Percentiles rank a stretch among this genome's conserved stretches.
Conservation (phyloP, 2,888 invertebrate genomes). For the Microplitis deprimator region DNA sequence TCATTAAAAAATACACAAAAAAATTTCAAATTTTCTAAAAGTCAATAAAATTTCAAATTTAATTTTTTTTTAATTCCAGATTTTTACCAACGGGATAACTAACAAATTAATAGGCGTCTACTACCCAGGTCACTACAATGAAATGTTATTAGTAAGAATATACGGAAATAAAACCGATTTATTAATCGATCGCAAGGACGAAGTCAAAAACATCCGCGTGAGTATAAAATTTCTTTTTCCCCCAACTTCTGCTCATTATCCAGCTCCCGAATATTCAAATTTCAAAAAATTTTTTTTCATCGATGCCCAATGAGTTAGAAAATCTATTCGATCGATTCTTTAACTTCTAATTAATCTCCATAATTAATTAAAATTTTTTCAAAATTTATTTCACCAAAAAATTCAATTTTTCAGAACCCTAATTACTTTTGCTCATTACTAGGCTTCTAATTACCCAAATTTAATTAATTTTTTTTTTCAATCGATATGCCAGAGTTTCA, state of each 20-base stretch:
- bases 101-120: conserved; percentile 86
- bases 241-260: not conserved
- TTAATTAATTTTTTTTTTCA: conserved; percentile 7
- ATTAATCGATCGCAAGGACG: conserved; percentile 90
- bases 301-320: not conserved
- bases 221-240: conserved; percentile 14
- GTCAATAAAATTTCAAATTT: not conserved
- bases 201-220: conserved; percentile 75
- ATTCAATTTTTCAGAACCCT: too few species aligned
- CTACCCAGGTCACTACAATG: conserved; percentile 72
- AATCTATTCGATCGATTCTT: too few species aligned
- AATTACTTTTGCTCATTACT: too few species aligned
- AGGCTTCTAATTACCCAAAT: not conserved
- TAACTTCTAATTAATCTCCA: too few species aligned
- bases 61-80: conserved; percentile 73
- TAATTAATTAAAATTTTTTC: too few species aligned
- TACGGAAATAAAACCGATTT: conserved; percentile 95
- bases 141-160: conserved; percentile 88
- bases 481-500: too few species aligned
- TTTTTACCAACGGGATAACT: conserved; percentile 94
- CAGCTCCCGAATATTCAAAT: not conserved
- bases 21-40: not conserved
- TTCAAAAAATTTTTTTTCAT: not conserved
- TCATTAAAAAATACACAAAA: too few species aligned
- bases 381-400: too few species aligned